These are phyloP conservation scores for Agapornis canus DNA, from an alignment of 2,797 vertebrate genomes.

Conservation along the genomic window DNA sequence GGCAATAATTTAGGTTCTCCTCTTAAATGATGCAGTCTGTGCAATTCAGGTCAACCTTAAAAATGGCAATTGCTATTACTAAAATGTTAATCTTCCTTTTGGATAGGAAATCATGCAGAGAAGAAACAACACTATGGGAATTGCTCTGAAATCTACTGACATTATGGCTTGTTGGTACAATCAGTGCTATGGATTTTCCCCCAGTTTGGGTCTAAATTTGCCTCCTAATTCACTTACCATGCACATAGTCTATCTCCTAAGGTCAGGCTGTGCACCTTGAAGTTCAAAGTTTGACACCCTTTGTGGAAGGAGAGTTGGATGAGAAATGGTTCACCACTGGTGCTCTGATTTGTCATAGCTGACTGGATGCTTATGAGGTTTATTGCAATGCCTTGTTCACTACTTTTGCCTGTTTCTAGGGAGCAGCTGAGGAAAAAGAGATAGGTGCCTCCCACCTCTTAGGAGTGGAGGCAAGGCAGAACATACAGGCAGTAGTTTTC, in stretches of 20 bases:
- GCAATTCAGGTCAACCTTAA: not conserved
- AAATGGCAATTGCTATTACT: not conserved
- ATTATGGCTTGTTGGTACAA: fast-evolving
- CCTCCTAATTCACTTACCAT: not conserved
- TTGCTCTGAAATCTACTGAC: not conserved
- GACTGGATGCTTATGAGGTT: not conserved
- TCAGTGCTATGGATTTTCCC: not conserved
- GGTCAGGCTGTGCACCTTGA: not conserved
- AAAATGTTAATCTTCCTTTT: not conserved
- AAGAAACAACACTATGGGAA: not conserved
- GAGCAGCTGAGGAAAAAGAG: not conserved
- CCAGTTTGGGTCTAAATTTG: not conserved
- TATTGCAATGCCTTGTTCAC: not conserved
- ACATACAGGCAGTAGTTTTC: not conserved
- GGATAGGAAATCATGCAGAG: not conserved
- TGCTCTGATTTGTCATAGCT: not conserved
- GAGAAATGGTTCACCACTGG: not conserved
- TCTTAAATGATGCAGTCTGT: not conserved
- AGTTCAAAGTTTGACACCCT: not conserved
- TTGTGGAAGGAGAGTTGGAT: not conserved
- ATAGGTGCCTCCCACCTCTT: not conserved
- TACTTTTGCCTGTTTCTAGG: not conserved
- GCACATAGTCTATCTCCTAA: fast-evolving
- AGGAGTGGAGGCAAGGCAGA: not conserved
- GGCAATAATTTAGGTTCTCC: not conserved